Base-by-base conservation (phyloP, 2,888 invertebrate species). In the Cartodere bifasciata region DNA sequence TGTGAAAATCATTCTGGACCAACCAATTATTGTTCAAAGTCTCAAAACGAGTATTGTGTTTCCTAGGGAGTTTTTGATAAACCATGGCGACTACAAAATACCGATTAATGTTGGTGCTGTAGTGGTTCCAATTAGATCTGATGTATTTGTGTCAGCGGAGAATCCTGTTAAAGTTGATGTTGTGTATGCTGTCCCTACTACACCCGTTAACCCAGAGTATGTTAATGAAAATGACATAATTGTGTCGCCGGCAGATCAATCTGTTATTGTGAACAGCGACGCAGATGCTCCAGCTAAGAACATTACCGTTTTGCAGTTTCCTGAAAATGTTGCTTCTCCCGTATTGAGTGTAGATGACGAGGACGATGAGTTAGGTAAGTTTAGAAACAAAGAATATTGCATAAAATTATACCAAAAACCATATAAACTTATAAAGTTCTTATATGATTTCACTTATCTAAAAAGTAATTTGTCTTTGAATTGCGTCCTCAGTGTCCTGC, bases 31-130 rank as follows among this genome's bases (percentile, higher is more conserved):
- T 14, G 50, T 62, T 9, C 23, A 24, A 11, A 53, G 50, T 26
- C 46, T 58, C 31, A 55, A 56, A 38, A 53, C 55, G 9, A 50
- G 50, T 28, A 53, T 64, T 16, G 43, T 60, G 9, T 64, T 64
- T 42, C 64, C 64, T 2, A 44, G 58, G 2, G 53, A 56, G 34
- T 50, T 63, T 22, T 49, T 52, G 25, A 57, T 64, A 24, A 32
- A 55, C 4, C 56, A 60, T 39, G 54, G 53, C 12, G 56, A 55
- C 3, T 48, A 55, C 24, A 52, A 50, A 32, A 55, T 63, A 38
- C 58, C 61, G 2, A 53, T 64, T 16, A 49, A 43, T 16, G 56
- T 64, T 16, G 63, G 62, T 3, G 60, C 62, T 11, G 56, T 64
- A 9, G 49, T 64, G 5, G 64, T 61, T 4, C 63, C 64, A 4